Percentiles rank a stretch among this genome's conserved stretches.
These are phyloP conservation scores for Misgurnus mizolepis DNA, from an alignment of 2,113 vertebrate genomes.

Conservation along the genomic window DNA sequence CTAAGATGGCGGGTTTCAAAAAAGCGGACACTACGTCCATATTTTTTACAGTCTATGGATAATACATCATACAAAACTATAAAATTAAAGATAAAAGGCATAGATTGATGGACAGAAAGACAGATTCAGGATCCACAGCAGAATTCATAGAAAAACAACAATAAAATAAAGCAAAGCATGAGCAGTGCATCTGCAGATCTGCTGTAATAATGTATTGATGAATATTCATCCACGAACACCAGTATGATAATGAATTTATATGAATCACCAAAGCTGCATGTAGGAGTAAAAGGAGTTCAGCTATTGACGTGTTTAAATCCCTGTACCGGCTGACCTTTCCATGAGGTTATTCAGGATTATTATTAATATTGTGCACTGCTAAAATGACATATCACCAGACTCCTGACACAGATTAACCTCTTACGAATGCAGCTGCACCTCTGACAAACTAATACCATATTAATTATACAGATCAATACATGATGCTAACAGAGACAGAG, in stretches of 20 bases:
- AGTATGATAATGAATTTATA: background rate
- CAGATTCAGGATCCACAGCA: no score
- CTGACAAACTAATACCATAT: background rate
- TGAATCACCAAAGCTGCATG: background rate
- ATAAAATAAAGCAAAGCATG: no score
- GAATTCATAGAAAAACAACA: no score
- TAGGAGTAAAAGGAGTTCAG: background rate
- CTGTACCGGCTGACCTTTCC: background rate
- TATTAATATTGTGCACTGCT: background rate
- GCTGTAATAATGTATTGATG: background rate
- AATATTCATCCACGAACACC: conserved; percentile 15
- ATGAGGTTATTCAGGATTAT: background rate
- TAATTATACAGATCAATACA: background rate
- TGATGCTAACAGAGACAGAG: no score
- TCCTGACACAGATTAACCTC: background rate
- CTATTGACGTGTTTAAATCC: background rate
- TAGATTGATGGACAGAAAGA: no score
- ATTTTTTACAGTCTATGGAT: no score
- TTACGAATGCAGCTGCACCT: background rate
- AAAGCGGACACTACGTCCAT: no score
- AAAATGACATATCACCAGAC: background rate
- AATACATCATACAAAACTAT: no score
- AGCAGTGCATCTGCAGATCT: background rate
- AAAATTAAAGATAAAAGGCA: no score
- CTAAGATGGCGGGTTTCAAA: no score